Conservation (phyloP, 1,140 invertebrate species). For the Drosophila sproati region DNA sequence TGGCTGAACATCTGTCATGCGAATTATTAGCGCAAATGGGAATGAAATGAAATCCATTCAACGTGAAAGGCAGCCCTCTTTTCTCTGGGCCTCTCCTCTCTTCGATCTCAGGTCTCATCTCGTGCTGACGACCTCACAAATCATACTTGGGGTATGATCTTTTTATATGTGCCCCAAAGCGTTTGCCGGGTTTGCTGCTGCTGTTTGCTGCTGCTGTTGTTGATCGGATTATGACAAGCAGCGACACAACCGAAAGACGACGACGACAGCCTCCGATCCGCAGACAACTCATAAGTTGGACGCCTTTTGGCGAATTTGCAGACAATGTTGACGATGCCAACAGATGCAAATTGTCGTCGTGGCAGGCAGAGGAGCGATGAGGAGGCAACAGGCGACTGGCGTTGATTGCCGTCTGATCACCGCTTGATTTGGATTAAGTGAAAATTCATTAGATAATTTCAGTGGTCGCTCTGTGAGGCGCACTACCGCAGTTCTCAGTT, state of each 20-base stretch:
- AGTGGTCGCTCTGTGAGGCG: slow-evolving; percentile 57
- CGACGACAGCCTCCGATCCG: neutral
- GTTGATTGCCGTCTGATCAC: slow-evolving; percentile 62
- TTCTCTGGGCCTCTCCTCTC: neutral
- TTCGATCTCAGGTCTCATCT: neutral
- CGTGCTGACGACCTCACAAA: slow-evolving; percentile 65
- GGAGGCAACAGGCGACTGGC: slow-evolving; percentile 17
- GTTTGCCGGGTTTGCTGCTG: neutral
- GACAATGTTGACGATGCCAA: slow-evolving; percentile 68
- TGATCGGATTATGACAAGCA: slow-evolving; percentile 82
- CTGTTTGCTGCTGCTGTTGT: slow-evolving; percentile 8
- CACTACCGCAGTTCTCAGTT: slow-evolving; percentile 52
- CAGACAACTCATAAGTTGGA: slow-evolving; percentile 2
- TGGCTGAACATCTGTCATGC: slow-evolving; percentile 79
- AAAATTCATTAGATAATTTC: slow-evolving; percentile 82
- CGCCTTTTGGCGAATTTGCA: slow-evolving; percentile 35
- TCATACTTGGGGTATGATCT: slow-evolving; percentile 28
- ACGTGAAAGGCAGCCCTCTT: slow-evolving; percentile 16
- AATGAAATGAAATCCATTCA: slow-evolving; percentile 59
- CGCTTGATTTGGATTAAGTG: slow-evolving; percentile 79
- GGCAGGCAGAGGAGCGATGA: neutral
- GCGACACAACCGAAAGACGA: slow-evolving; percentile 56
- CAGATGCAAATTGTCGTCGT: slow-evolving; percentile 61
- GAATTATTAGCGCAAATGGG: slow-evolving; percentile 67
- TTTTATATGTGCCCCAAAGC: neutral